These are phyloP conservation scores for Micrastur ruficollis DNA, from an alignment of 2,797 vertebrate species.

Conservation along the genomic window DNA sequence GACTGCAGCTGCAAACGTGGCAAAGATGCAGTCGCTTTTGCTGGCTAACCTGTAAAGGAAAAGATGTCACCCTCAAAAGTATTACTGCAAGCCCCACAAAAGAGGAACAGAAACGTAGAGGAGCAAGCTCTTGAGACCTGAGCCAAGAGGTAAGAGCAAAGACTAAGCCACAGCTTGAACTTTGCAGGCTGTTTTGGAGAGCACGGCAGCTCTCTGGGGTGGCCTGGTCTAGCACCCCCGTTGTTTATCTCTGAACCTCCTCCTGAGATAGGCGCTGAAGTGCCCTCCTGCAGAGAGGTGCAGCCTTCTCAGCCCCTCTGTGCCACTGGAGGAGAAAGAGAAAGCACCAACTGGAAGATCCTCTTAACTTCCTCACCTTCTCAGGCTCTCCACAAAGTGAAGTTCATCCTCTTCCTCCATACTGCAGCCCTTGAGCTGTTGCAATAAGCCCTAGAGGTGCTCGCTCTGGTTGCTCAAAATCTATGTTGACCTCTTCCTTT, in stretches of 20 bases:
- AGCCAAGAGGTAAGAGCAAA: not conserved
- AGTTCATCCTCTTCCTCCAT: not conserved
- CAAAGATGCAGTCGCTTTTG: not conserved
- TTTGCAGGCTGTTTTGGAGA: not conserved
- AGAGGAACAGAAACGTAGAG: not conserved
- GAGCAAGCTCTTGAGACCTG: not conserved
- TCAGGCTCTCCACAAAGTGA: not conserved
- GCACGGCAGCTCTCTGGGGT: fast-evolving
- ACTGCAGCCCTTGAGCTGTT: not conserved
- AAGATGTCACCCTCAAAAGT: not conserved
- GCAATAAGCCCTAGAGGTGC: not conserved
- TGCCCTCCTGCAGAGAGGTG: not conserved
- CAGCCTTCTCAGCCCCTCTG: not conserved
- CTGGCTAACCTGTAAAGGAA: not conserved
- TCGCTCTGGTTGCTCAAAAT: not conserved
- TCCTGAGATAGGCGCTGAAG: not conserved
- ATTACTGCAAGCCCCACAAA: not conserved
- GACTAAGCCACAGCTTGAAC: not conserved
- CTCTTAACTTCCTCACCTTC: not conserved
- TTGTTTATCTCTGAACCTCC: not conserved
- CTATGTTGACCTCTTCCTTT: not conserved
- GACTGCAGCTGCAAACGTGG: not conserved
- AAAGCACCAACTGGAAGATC: not conserved
- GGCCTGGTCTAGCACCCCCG: not conserved
- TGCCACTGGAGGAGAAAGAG: not conserved